Evolutionary conservation across 2,888 invertebrate genomes (phyloP), one percentile per base, ranked within the genome.

Genomic region (Dexiosoma caninum): DNA sequence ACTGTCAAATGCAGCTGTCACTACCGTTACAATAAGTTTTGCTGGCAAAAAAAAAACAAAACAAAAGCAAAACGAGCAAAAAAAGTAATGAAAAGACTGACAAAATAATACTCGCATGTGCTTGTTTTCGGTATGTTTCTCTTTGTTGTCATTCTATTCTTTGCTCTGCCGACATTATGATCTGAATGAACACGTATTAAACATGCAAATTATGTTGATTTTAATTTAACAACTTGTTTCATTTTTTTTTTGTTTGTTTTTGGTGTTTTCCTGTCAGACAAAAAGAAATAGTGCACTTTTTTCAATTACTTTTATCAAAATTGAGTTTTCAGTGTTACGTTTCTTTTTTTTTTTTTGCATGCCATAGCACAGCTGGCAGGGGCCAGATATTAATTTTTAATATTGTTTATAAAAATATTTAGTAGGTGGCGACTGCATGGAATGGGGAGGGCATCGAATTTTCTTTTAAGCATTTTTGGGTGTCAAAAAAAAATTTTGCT

Each of bases 1-100:
- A 60, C 84, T 85, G 86, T 84, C 86, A 85, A 83, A 79, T 84
- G 82, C 85, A 85, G 84, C 85, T 85, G 86, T 66, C 69, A 70
- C 71, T 80, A 66, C 16, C 55, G 57, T 6, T 57, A 53, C 62
- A 57, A 49, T 67, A 42, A 59, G 70, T 57, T 79, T 51, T n/a
- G 3, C 4, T 6, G n/a, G 5, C 12, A 14, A 16, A 16, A 44
- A 53, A 12, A 12, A 27, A 57, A 0, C 0, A 8, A 55, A 55
- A 69, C n/a, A n/a, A n/a, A n/a, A n/a, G n/a, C n/a, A n/a, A n/a
- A n/a, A n/a, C n/a, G n/a, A n/a, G n/a, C n/a, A n/a, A n/a, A n/a
- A n/a, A n/a, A n/a, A n/a, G n/a, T n/a, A n/a, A n/a, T n/a, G 59
- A 69, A 19, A n/a, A 35, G 27, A 14, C 21, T 55, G 19, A 60